Percentiles rank a stretch among this genome's conserved stretches.
Evolutionary conservation across 2,888 invertebrate species (phyloP).

Genomic region (Lycophotia porphyrea): DNA sequence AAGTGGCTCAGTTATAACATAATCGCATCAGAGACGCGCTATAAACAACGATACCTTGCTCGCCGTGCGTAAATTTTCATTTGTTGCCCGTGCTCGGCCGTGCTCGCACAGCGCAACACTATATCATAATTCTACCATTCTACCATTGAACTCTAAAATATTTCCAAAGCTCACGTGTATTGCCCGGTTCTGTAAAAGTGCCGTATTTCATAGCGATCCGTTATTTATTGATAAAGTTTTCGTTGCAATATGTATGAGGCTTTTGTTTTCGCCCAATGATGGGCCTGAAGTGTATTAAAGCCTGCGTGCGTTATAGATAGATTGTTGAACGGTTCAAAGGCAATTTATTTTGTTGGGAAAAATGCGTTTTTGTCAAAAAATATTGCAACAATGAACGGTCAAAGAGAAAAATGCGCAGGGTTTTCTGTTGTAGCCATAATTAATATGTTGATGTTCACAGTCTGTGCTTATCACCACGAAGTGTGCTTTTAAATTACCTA

Average conservation of each 20-base stretch:
- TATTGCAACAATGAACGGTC: not conserved
- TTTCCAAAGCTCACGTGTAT: conserved; percentile 73
- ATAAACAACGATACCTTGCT: conserved; percentile 78
- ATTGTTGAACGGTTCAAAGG: conserved; percentile 17
- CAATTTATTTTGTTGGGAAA: conserved; percentile 19
- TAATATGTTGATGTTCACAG: not conserved
- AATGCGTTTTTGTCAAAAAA: conserved; percentile 7
- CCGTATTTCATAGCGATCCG: conserved; percentile 66
- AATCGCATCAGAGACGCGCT: conserved; percentile 69
- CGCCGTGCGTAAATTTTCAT: conserved; percentile 82
- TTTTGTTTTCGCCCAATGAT: conserved; percentile 59
- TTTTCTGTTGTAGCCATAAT: not conserved
- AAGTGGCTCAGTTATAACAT: conserved; percentile 64
- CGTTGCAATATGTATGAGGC: conserved; percentile 57
- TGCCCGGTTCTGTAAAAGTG: conserved; percentile 67
- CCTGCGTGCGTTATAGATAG: conserved; percentile 36
- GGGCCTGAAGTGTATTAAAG: conserved; percentile 35
- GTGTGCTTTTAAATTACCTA: not conserved
- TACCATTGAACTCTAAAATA: conserved; percentile 84
- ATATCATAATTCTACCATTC: conserved; percentile 84
- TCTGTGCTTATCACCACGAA: too few relatives aligned
- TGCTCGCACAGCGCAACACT: conserved; percentile 69
- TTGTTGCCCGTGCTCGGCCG: conserved; percentile 58
- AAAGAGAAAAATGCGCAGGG: not conserved
- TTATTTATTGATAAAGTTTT: conserved; percentile 75